phyloP scores from a whole-genome alignment of 2,797 vertebrate genomes.

The Neosilurus mollespiculum region DNA sequence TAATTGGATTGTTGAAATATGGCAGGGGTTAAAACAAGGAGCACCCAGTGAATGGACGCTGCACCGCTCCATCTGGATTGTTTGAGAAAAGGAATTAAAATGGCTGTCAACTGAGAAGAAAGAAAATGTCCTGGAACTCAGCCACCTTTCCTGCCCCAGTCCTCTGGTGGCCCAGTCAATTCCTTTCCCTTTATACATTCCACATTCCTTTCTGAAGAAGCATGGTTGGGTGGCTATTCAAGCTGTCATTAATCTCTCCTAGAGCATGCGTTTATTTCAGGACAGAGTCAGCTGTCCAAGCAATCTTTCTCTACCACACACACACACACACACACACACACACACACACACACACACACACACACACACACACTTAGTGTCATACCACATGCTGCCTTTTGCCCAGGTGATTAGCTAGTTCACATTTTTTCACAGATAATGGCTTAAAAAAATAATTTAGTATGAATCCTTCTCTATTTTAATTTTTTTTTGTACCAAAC shows the following conservation, averaged over 20 bases:
- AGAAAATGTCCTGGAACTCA: slow-evolving; percentile 63
- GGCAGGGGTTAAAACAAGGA: neutral
- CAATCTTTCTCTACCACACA: slow-evolving; percentile 14
- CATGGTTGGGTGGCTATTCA: slow-evolving; percentile 80
- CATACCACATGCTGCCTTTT: slow-evolving; percentile 69
- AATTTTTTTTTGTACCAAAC: neutral
- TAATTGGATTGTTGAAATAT: slow-evolving; percentile 33
- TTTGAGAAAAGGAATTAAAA: slow-evolving; percentile 61
- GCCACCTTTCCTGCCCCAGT: slow-evolving; percentile 72
- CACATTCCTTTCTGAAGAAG: slow-evolving; percentile 82
- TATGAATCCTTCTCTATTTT: neutral
- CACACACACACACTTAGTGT: neutral
- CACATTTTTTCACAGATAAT: neutral
- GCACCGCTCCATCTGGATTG: slow-evolving; percentile 37
- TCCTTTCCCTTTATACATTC: slow-evolving; percentile 79
- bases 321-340: slow-evolving; percentile 18
- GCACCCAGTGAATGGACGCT: neutral
- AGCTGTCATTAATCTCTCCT: slow-evolving; percentile 86
- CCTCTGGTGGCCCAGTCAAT: slow-evolving; percentile 68
- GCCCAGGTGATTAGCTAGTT: slow-evolving; percentile 61
- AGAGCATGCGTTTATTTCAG: slow-evolving; percentile 80
- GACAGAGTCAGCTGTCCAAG: slow-evolving; percentile 82
- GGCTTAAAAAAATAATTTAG: neutral
- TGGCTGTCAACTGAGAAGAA: slow-evolving; percentile 64
- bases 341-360: slow-evolving; percentile 15